These are phyloP conservation scores for Grammomys surdaster DNA, from an alignment of 2,113 vertebrate species.

Conservation along the genomic window DNA sequence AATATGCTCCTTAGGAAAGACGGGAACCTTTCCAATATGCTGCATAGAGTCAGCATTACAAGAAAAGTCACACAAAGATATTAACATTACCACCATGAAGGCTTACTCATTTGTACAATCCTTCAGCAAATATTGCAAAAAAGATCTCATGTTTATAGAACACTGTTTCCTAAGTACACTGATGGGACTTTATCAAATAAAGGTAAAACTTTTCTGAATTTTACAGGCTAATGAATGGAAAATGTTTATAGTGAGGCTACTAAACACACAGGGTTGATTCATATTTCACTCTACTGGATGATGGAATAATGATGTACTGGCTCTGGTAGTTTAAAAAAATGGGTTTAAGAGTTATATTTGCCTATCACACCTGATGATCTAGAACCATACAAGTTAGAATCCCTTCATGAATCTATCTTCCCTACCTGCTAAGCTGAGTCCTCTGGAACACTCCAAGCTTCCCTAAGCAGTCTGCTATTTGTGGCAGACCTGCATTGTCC, in stretches of 20 bases:
- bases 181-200: conserved; percentile 21
- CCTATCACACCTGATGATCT: too few species aligned
- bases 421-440: too few species aligned
- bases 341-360: neutral
- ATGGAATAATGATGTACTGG: neutral
- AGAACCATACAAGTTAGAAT: too few species aligned
- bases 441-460: too few species aligned
- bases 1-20: conserved; percentile 32
- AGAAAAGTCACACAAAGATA: neutral
- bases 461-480: too few species aligned
- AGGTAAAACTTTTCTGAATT: neutral
- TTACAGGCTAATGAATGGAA: conserved; percentile 58
- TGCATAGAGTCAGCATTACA: neutral
- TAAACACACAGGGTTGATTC: neutral
- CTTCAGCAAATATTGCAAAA: conserved; percentile 37
- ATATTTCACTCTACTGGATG: neutral
- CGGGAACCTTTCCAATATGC: conserved; percentile 1
- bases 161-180: neutral
- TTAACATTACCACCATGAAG: neutral
- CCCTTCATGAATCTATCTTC: too few species aligned
- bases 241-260: neutral
- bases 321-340: neutral
- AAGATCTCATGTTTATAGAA: conserved; percentile 33
- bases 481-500: too few species aligned
- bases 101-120: conserved; percentile 15